phyloP scores from a whole-genome alignment of 2,888 invertebrate genomes.

The Stenoptilia bipunctidactyla region DNA sequence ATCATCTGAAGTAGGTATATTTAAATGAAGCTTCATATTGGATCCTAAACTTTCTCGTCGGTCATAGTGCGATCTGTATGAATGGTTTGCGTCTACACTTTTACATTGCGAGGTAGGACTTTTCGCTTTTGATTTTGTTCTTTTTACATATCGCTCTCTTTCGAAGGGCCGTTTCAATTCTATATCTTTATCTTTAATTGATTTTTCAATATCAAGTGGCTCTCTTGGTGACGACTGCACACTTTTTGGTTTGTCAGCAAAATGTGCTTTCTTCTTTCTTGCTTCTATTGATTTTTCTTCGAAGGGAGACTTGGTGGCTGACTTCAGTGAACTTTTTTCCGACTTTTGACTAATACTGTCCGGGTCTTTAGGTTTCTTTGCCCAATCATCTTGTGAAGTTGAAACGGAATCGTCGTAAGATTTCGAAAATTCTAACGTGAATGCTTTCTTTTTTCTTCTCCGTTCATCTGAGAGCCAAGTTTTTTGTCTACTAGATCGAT shows the following conservation, averaged over 20 bases:
- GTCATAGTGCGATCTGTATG: constrained; percentile 51
- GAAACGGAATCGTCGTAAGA: constrained; percentile 69
- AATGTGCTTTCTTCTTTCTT: constrained; percentile 62
- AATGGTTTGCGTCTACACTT: constrained; percentile 35
- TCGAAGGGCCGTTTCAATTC: constrained; percentile 50
- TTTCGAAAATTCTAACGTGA: constrained; percentile 81
- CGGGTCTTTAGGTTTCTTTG: constrained; percentile 41
- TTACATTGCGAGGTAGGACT: constrained; percentile 61
- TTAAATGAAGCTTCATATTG: constrained; percentile 64
- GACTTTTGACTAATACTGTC: constrained; percentile 37
- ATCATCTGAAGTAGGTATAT: constrained; percentile 73
- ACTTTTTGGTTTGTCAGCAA: constrained; percentile 56
- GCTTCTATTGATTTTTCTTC: constrained; percentile 47
- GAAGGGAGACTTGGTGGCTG: constrained; percentile 40
- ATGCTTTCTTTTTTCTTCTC: constrained; percentile 78
- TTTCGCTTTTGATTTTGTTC: constrained; percentile 60
- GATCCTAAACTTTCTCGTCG: constrained; percentile 64
- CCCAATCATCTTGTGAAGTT: constrained; percentile 61
- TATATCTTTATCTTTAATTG: constrained; percentile 44
- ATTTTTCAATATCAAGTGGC: constrained; percentile 45
- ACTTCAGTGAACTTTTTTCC: constrained; percentile 38
- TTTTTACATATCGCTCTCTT: constrained; percentile 58
- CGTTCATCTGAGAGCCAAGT: constrained; percentile 79
- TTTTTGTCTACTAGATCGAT: constrained; percentile 53
- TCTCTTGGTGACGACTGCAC: constrained; percentile 55